These are phyloP conservation scores for Harpegnathos saltator DNA, from an alignment of 1,140 invertebrate genomes.

Conservation along the genomic window DNA sequence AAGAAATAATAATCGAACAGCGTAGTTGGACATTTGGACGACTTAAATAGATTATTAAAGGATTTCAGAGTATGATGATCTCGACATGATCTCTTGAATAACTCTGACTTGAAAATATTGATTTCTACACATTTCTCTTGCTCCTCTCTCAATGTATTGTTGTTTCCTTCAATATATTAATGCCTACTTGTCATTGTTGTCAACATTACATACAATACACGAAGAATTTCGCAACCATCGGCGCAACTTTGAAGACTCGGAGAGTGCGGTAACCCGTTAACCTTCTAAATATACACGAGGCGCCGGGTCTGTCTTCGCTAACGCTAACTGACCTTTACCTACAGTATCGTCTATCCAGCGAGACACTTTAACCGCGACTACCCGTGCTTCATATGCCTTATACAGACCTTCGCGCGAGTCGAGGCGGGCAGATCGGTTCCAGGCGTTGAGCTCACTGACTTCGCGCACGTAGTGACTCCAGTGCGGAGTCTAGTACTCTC, in stretches of 20 bases:
- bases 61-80: neutral
- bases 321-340: constrained; percentile 61
- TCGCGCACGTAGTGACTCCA: constrained; percentile 66
- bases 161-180: neutral
- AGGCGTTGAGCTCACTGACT: constrained; percentile 78
- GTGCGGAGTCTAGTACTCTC: constrained; percentile 33
- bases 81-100: constrained; percentile 2
- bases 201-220: neutral
- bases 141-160: too few relatives aligned
- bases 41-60: neutral
- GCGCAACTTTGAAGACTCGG: neutral
- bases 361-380: constrained; percentile 43
- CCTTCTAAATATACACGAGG: constrained; percentile 39
- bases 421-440: constrained; percentile 64
- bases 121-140: too few relatives aligned
- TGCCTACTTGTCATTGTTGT: neutral
- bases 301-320: constrained; percentile 37
- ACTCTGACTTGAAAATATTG: neutral
- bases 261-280: constrained; percentile 27
- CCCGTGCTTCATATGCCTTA: constrained; percentile 32
- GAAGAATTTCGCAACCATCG: neutral
- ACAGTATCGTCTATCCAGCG: constrained; percentile 54
- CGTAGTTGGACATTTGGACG: neutral
- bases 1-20: neutral
- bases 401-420: constrained; percentile 44